Conservation (phyloP, 2,888 invertebrate species). For the Cephus spinipes region DNA sequence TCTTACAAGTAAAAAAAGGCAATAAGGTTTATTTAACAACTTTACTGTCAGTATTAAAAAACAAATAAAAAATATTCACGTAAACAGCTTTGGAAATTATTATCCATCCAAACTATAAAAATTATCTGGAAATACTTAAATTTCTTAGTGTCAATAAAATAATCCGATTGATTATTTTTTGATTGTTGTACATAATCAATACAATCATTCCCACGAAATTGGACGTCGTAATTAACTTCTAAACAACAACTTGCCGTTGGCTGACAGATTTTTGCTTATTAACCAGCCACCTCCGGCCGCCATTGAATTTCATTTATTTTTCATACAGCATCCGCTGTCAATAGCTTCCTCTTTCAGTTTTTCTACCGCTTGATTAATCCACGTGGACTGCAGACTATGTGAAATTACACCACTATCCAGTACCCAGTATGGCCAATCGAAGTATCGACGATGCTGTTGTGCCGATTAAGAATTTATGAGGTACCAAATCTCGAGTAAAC, state of each 20-base stretch:
- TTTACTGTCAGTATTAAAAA: background rate
- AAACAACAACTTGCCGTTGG: conserved; percentile 13
- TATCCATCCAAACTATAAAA: background rate
- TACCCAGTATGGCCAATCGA: background rate
- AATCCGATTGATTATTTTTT: background rate
- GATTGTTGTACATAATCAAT: background rate
- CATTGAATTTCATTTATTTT: conserved; percentile 58
- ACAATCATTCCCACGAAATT: background rate
- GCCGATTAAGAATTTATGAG: background rate
- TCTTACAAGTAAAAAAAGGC: background rate
- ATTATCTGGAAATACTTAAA: background rate
- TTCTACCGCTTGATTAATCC: conserved; percentile 58
- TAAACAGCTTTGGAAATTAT: too few relatives aligned
- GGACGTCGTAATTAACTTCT: background rate
- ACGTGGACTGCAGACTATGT: background rate
- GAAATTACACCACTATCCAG: background rate
- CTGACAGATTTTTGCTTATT: conserved; percentile 55
- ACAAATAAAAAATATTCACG: too few relatives aligned
- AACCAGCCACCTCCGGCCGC: conserved; percentile 34
- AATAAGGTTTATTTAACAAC: background rate
- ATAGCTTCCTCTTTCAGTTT: conserved; percentile 57
- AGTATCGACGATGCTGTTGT: background rate
- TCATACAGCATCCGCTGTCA: conserved; percentile 52
- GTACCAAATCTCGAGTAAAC: background rate
- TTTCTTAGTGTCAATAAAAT: background rate